A percentile compares a stretch with the other conserved stretches of the same genome.
Evolutionary conservation across 2,888 invertebrate genomes (phyloP).

Genomic region (Caenorhabditis macrosperma): DNA sequence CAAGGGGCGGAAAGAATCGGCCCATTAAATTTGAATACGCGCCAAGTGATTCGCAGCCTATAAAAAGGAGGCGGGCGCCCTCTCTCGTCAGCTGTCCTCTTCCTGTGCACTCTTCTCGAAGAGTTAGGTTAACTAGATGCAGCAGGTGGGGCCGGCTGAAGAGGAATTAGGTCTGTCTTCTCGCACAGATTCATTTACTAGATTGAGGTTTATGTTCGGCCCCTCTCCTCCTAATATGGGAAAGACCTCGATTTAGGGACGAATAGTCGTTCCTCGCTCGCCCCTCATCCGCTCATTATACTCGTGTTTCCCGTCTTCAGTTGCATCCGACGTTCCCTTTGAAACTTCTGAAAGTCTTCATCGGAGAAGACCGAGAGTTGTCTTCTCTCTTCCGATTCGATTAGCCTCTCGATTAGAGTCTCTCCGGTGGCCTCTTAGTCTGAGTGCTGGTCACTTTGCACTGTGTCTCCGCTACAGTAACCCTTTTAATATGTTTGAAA

Average conservation of each 20-base stretch:
- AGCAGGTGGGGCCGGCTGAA: constrained; percentile 25
- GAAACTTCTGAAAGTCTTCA: neutral
- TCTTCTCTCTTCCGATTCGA: neutral
- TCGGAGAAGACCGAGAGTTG: too few species aligned
- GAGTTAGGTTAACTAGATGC: constrained; percentile 48
- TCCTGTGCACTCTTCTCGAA: constrained; percentile 4
- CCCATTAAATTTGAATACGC: constrained; percentile 57
- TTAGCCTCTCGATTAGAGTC: constrained; percentile 17
- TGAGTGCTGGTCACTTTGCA: neutral
- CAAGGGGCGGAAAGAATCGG: constrained; percentile 3
- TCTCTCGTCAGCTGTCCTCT: constrained; percentile 35
- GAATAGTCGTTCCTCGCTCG: neutral
- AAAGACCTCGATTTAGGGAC: constrained; percentile 45
- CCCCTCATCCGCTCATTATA: constrained; percentile 3
- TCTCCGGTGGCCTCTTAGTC: too few species aligned
- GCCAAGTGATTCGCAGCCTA: constrained; percentile 35
- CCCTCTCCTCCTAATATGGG: constrained; percentile 50
- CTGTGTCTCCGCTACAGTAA: neutral
- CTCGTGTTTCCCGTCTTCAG: neutral
- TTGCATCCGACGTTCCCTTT: neutral
- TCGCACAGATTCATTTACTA: constrained; percentile 34
- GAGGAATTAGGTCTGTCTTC: constrained; percentile 24
- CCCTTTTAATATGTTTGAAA: neutral
- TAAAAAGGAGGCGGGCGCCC: constrained; percentile 24
- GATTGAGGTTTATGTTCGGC: constrained; percentile 47